Conservation (phyloP, 2,113 vertebrate genomes). For the Myiopsitta monachus region DNA sequence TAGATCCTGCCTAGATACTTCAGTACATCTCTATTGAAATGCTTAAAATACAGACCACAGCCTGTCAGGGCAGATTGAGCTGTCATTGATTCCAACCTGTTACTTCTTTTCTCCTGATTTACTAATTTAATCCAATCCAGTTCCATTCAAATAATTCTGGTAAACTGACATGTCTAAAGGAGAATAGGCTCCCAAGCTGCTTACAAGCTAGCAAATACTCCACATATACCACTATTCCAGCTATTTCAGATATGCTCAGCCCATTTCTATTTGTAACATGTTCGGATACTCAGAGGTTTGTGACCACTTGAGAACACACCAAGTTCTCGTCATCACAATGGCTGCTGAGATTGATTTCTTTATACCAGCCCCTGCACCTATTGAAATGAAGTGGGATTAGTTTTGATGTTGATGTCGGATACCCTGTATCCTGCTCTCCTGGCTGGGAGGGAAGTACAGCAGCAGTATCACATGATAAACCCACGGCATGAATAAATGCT, state of each 20-base stretch:
- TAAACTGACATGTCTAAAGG: not conserved
- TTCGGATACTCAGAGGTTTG: not conserved
- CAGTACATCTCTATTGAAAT: not conserved
- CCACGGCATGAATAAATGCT: slow-evolving; percentile 4
- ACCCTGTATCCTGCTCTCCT: not conserved
- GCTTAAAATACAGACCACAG: not conserved
- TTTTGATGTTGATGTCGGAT: not conserved
- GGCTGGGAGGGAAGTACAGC: not conserved
- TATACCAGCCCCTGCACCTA: not conserved
- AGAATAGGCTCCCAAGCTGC: not conserved
- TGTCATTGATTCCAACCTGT: not conserved
- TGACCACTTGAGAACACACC: not conserved
- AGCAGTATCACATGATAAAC: not conserved
- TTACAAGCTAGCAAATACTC: not conserved
- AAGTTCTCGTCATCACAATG: not conserved
- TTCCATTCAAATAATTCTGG: not conserved
- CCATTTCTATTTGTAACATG: not conserved
- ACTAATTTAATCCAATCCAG: not conserved
- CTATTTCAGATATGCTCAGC: not conserved
- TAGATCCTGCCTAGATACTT: not conserved
- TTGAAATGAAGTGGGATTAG: not conserved
- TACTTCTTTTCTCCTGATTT: not conserved
- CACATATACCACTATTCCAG: not conserved
- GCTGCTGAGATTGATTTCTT: not conserved
- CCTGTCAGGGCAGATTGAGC: not conserved